Evolutionary conservation across 2,113 vertebrate genomes (phyloP).

Genomic region (Hyaena hyaena): DNA sequence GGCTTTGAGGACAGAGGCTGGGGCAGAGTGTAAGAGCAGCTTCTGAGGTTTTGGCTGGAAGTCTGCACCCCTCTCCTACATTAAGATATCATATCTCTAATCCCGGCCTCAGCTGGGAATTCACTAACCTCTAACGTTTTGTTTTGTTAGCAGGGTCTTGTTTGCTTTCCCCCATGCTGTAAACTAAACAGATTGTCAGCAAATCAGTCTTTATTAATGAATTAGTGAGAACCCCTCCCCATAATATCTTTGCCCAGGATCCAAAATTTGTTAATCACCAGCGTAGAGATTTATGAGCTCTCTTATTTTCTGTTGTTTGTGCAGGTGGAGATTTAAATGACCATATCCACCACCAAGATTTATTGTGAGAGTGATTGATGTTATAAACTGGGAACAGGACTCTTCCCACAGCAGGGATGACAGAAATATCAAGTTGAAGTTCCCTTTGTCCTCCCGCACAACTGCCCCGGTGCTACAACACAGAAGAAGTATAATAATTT

Average conservation of each 20-base stretch:
- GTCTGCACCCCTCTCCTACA: conserved; percentile 73
- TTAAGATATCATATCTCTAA: conserved; percentile 84
- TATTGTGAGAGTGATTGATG: conserved; percentile 87
- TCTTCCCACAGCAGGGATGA: conserved; percentile 80
- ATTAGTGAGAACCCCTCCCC: conserved; percentile 63
- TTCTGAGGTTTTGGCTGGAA: conserved; percentile 71
- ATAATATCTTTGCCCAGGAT: conserved; percentile 76
- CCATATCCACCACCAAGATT: conserved; percentile 87
- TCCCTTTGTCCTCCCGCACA: conserved; percentile 76
- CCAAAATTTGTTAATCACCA: conserved; percentile 85
- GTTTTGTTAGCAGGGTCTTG: conserved; percentile 83
- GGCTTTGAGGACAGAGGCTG: conserved; percentile 39
- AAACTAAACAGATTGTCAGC: conserved; percentile 86
- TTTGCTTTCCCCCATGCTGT: conserved; percentile 84
- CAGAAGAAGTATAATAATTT: conserved; percentile 68
- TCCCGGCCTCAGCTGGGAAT: conserved; percentile 80
- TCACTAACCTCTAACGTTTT: conserved; percentile 78
- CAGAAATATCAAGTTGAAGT: conserved; percentile 86
- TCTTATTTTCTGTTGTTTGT: conserved; percentile 89
- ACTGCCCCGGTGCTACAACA: conserved; percentile 58
- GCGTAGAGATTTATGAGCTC: conserved; percentile 86
- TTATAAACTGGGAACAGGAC: conserved; percentile 82
- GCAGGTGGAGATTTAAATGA: conserved; percentile 90
- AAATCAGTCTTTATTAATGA: conserved; percentile 84
- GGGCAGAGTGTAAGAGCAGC: conserved; percentile 46